Percentiles rank a stretch among this genome's conserved stretches.
Evolutionary conservation across 2,113 vertebrate genomes (phyloP).

Genomic region (Atlantisia rogersi): DNA sequence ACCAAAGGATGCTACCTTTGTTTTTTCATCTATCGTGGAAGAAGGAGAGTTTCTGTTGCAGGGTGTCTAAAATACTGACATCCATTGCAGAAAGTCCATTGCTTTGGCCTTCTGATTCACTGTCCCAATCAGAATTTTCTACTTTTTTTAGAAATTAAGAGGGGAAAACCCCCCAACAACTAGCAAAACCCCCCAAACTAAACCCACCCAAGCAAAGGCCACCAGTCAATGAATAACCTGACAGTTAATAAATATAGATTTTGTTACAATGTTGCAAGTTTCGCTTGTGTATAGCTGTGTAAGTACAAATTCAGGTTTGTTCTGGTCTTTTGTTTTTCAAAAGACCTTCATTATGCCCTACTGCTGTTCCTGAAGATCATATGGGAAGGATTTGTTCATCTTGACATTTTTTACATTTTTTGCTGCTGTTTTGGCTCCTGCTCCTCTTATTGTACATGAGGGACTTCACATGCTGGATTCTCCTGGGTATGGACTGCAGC

Average conservation of each 20-base stretch:
- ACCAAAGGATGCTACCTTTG: constrained; percentile 44
- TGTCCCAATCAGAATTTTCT: not conserved
- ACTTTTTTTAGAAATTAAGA: not conserved
- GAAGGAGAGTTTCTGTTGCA: not conserved
- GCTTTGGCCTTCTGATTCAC: not conserved
- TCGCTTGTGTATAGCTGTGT: not conserved
- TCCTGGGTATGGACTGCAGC: not conserved
- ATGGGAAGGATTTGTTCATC: not conserved
- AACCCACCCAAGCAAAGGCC: not conserved
- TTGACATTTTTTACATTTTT: not conserved
- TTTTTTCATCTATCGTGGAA: not conserved
- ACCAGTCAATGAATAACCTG: not conserved
- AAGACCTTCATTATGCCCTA: not conserved
- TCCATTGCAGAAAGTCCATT: not conserved
- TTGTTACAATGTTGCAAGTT: not conserved
- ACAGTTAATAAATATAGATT: not conserved
- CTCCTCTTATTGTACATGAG: not conserved
- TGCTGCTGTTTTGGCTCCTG: not conserved
- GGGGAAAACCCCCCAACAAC: not conserved
- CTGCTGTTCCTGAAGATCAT: not conserved
- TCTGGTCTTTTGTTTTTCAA: not conserved
- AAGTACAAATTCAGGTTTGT: not conserved
- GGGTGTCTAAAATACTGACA: not conserved
- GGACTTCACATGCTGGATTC: not conserved
- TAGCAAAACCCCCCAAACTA: not conserved